These are phyloP conservation scores for Oreochromis mossambicus DNA, from an alignment of 2,797 vertebrate genomes.

Conservation along the genomic window DNA sequence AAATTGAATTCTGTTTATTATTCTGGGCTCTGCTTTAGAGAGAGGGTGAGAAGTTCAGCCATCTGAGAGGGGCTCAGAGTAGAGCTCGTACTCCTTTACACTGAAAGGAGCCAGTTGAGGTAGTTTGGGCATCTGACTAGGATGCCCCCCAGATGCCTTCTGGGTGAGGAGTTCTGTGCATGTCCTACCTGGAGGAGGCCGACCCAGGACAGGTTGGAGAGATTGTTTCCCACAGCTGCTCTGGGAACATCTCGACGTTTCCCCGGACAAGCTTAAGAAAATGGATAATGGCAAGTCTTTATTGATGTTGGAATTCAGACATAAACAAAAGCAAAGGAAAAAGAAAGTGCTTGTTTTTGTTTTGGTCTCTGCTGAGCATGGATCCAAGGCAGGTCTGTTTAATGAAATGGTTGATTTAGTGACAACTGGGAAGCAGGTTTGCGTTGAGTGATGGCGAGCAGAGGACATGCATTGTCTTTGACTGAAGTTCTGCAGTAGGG, in stretches of 20 bases:
- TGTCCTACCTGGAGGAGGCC: too few relatives aligned
- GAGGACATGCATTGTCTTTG: background rate
- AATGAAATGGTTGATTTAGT: conserved; percentile 21
- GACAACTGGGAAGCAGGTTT: background rate
- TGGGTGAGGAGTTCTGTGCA: too few relatives aligned
- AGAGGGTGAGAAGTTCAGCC: background rate
- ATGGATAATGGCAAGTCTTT: background rate
- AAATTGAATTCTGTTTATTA: background rate
- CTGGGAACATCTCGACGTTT: background rate
- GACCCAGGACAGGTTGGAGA: background rate
- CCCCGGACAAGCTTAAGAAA: rapidly evolving
- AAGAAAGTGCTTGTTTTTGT: background rate
- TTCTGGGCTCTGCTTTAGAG: background rate
- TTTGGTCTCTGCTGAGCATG: background rate
- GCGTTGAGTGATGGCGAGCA: background rate
- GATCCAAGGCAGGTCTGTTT: background rate
- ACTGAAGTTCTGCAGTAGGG: background rate
- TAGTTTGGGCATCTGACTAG: rapidly evolving
- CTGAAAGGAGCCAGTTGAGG: background rate
- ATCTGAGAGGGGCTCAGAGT: background rate
- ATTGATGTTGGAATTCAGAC: background rate
- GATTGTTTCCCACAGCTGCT: background rate
- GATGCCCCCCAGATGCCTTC: background rate
- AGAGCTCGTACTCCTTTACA: background rate
- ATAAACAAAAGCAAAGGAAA: background rate